These are phyloP conservation scores for Xestia sexstrigata DNA, from an alignment of 2,888 invertebrate genomes.

Conservation along the genomic window DNA sequence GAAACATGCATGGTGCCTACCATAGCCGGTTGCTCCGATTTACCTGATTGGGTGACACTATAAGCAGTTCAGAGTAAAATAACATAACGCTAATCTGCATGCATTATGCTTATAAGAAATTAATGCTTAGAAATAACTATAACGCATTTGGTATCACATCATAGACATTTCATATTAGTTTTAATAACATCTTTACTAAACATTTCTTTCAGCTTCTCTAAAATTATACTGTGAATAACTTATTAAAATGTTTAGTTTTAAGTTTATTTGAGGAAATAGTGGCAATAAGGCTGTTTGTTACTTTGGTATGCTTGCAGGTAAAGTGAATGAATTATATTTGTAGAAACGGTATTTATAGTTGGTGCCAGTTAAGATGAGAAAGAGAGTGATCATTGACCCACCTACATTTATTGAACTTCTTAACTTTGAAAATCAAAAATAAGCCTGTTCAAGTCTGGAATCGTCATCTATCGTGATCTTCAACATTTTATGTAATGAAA, in stretches of 20 bases:
- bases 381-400: too few species aligned
- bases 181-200: slow-evolving; percentile 19
- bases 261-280: slow-evolving; percentile 5
- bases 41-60: background rate
- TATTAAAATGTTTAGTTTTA: slow-evolving; percentile 29
- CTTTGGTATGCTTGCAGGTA: slow-evolving; percentile 51
- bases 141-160: slow-evolving; percentile 28
- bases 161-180: slow-evolving; percentile 34
- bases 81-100: slow-evolving; percentile 35
- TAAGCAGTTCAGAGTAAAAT: background rate
- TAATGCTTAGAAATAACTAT: slow-evolving; percentile 45
- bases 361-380: too few species aligned
- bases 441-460: too few species aligned
- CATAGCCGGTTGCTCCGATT: background rate
- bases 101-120: slow-evolving; percentile 30
- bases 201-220: slow-evolving; percentile 42
- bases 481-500: too few species aligned
- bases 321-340: slow-evolving; percentile 13
- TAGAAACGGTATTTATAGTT: background rate
- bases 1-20: background rate
- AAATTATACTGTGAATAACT: slow-evolving; percentile 46
- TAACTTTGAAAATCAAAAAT: too few species aligned
- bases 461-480: too few species aligned
- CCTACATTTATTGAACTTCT: too few species aligned
- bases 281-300: slow-evolving; percentile 21